Base-by-base conservation (phyloP, 2,888 invertebrate genomes). In the Silvanus unidentatus region DNA sequence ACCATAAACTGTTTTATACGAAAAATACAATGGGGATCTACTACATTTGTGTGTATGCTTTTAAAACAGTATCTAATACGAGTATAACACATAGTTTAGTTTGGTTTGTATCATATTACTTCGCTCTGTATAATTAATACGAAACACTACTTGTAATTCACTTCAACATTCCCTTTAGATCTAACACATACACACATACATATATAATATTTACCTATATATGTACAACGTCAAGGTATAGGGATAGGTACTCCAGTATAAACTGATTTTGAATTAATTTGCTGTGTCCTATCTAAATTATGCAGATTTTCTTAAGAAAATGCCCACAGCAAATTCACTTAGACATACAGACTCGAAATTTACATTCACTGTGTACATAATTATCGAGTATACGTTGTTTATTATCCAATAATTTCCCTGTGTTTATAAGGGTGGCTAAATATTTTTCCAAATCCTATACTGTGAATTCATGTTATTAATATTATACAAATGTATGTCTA, bases 91-190 rank as follows among this genome's bases (percentile, higher is more conserved):
- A n/a, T n/a, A n/a, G n/a, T n/a, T n/a, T n/a, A n/a, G n/a, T n/a
- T 22, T 22, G 8, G 22, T 22, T 22, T 22, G 22, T 22, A 22
- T 22, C 22, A 22, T 22, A 22, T 22, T 22, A 8, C 22, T 8
- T 22, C 22, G 3, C 22, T 22, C 4, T 22, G 32, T 32, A 11
- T 32, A 5, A 32, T 27, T 39, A 39, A 39, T 39, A 39, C 16
- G 4, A 39, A 39, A 15, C 39, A 22, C 39, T 39, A 35, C 50
- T 59, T 51, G 51, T 52, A 53, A 59, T 59, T 55, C 58, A 53
- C 51, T 52, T 40, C 55, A 47, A 49, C 50, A 53, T 55, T 55
- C 58, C 55, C 58, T 56, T 55, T 57, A 54, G 54, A 49, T 48
- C 48, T 49, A 39, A 22, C 8, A 22, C 8, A 22, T 22, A 22